Percentiles rank a stretch among this genome's conserved stretches.
phyloP scores from a whole-genome alignment of 1,140 invertebrate species.

The Drosophila pandora region DNA sequence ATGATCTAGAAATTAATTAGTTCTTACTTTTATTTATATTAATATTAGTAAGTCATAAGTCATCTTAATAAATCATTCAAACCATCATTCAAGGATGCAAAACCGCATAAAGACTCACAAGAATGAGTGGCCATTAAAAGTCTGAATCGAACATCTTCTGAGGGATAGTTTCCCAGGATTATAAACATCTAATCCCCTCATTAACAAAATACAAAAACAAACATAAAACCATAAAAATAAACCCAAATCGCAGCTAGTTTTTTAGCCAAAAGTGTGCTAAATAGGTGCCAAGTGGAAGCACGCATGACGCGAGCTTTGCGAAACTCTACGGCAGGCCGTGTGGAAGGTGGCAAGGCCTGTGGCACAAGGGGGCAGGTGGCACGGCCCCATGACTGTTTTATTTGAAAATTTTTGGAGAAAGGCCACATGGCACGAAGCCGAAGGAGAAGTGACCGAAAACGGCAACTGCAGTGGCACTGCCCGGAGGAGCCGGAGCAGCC shows the following conservation, averaged over 20 bases:
- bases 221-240: neutral
- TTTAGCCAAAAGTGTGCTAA: constrained; percentile 20
- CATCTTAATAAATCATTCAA: no score
- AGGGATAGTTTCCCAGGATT: no score
- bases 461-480: constrained; percentile 30
- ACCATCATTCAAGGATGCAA: no score
- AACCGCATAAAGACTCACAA: no score
- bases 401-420: constrained; percentile 75
- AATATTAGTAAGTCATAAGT: no score
- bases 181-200: no score
- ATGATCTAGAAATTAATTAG: neutral
- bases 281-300: constrained; percentile 75
- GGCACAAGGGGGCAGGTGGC: constrained; percentile 15
- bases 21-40: no score
- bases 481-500: neutral
- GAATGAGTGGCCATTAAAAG: no score
- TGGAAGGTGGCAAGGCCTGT: constrained; percentile 1
- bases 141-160: no score
- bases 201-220: no score
- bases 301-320: constrained; percentile 68
- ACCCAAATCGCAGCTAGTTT: neutral
- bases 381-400: constrained; percentile 69
- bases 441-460: constrained; percentile 6
- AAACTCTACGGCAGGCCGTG: constrained; percentile 43
- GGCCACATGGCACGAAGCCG: constrained; percentile 52